These are phyloP conservation scores for Phenganax marumi DNA, from an alignment of 92 coral and sea anemone species.

Conservation along the genomic window DNA sequence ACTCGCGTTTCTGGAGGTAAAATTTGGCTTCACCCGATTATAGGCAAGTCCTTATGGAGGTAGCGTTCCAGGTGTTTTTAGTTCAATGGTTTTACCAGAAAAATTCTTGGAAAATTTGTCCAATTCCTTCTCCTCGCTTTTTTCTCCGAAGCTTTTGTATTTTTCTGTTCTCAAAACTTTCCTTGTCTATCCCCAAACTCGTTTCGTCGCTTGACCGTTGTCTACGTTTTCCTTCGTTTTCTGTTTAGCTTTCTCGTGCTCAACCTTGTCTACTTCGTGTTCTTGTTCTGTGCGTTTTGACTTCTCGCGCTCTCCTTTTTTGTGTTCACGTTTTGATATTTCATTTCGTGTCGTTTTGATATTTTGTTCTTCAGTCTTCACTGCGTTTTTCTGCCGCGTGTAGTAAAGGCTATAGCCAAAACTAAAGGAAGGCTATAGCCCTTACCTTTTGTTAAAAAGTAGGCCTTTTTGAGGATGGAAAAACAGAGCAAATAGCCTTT, in stretches of 20 bases:
- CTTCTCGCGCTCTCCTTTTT: neutral
- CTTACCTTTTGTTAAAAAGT: no score
- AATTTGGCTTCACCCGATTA: no score
- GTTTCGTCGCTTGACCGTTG: conserved; percentile 27
- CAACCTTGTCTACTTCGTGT: neutral
- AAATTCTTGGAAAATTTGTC: conserved; percentile 83
- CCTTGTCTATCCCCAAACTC: neutral
- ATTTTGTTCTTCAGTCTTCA: no score
- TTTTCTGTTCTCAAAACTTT: neutral
- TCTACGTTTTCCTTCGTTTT: conserved; percentile 11
- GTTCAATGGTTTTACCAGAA: no score
- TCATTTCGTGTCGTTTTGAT: conserved; percentile 1
- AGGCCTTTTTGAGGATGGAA: no score
- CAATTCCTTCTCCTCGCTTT: conserved; percentile 8
- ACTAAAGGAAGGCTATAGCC: no score
- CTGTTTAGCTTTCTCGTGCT: conserved; percentile 1
- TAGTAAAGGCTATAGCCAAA: no score
- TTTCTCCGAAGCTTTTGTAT: conserved; percentile 13
- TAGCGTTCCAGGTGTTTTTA: no score
- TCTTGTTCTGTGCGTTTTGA: neutral
- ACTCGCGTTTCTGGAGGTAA: no score
- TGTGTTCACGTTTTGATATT: neutral
- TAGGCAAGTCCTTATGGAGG: no score
- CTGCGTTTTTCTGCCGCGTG: conserved; percentile 11
- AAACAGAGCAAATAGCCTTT: no score